These are phyloP conservation scores for Oncorhynchus nerka DNA, from an alignment of 2,113 vertebrate genomes.

Conservation along the genomic window DNA sequence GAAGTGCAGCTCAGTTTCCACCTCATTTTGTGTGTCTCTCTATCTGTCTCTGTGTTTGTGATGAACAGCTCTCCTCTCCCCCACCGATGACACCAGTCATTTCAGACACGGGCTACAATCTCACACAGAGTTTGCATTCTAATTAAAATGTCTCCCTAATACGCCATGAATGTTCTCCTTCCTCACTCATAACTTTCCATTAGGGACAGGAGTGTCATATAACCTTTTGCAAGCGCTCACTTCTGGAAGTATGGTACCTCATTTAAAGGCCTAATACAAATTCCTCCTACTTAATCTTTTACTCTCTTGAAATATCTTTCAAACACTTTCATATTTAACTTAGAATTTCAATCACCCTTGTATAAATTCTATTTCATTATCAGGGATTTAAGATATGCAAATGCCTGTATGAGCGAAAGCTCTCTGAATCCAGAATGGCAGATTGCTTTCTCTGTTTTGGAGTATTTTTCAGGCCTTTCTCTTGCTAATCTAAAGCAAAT, in stretches of 20 bases:
- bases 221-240: not conserved
- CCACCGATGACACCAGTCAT: conserved; percentile 18
- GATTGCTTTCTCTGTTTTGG: conserved; percentile 36
- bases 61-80: conserved; percentile 7
- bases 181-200: not conserved
- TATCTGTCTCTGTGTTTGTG: not conserved
- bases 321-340: conserved; percentile 43
- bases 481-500: too few species aligned
- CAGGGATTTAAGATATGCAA: conserved; percentile 28
- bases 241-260: not conserved
- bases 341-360: conserved; percentile 52
- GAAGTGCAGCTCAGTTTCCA: too few species aligned
- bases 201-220: not conserved
- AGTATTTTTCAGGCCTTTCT: too few species aligned
- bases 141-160: not conserved
- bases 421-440: conserved; percentile 49
- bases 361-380: conserved; percentile 59
- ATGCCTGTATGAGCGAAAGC: conserved; percentile 18
- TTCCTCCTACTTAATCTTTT: not conserved
- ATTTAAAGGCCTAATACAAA: not conserved
- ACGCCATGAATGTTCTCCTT: not conserved
- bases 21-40: too few species aligned
- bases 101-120: not conserved
- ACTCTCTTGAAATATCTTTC: not conserved
- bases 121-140: not conserved